Evolutionary conservation across 2,797 vertebrate genomes (phyloP).

Genomic region (Tinamus major): DNA sequence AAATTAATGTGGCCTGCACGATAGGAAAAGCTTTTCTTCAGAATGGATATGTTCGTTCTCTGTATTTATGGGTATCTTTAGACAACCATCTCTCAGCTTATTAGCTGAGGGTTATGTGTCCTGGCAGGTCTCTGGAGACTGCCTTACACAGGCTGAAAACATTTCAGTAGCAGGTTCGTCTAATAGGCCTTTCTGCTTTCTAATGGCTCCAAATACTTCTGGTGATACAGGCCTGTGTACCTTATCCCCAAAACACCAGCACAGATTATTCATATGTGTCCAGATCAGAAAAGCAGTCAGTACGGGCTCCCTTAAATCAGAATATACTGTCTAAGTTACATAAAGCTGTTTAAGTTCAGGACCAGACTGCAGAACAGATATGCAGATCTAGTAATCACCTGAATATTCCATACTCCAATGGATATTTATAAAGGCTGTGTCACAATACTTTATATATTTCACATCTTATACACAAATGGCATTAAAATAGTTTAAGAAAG

Average conservation of each 20-base stretch:
- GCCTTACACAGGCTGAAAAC: neutral
- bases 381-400: neutral
- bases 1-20: neutral
- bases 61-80: neutral
- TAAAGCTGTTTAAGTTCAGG: slow-evolving; percentile 29
- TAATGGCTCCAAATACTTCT: slow-evolving; percentile 45
- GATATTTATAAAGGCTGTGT: slow-evolving; percentile 48
- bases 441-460: slow-evolving; percentile 13
- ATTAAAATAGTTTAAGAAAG: neutral
- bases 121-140: slow-evolving; percentile 34
- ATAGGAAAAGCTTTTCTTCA: slow-evolving; percentile 8
- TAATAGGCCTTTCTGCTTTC: slow-evolving; percentile 49
- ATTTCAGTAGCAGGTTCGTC: slow-evolving; percentile 20
- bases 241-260: neutral
- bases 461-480: neutral
- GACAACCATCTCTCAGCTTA: slow-evolving; percentile 42
- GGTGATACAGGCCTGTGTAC: neutral
- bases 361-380: neutral
- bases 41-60: neutral
- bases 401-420: neutral
- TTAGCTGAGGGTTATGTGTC: neutral
- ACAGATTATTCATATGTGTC: slow-evolving; percentile 1
- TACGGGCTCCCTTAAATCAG: slow-evolving; percentile 5
- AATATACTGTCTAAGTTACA: neutral
- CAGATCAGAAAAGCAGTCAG: neutral